phyloP scores from a whole-genome alignment of 1,140 invertebrate species.

The Cyclina sinensis region DNA sequence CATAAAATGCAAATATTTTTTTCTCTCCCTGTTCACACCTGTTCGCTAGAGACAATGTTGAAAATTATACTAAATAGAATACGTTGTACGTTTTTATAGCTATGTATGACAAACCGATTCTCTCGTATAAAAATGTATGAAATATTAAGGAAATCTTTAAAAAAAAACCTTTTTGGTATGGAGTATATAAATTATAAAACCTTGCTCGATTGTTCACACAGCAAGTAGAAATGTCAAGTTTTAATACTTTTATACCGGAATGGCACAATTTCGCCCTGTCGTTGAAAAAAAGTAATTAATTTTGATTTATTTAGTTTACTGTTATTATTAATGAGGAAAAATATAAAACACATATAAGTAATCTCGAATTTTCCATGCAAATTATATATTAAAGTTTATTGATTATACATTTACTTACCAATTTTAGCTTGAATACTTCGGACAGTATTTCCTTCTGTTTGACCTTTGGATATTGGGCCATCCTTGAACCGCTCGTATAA shows the following conservation, averaged over 20 bases:
- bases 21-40: conserved; percentile 18
- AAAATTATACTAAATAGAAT: not conserved
- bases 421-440: conserved; percentile 53
- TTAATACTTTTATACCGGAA: not conserved
- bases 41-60: conserved; percentile 8
- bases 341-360: too few relatives aligned
- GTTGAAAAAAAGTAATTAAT: not conserved
- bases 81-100: conserved; percentile 6
- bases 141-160: conserved; percentile 27
- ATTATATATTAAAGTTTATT: too few relatives aligned
- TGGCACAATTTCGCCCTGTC: not conserved
- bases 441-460: conserved; percentile 51
- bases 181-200: not conserved
- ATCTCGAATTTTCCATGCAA: too few relatives aligned
- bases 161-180: not conserved
- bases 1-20: not conserved
- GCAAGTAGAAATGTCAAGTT: not conserved
- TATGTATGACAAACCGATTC: conserved; percentile 11
- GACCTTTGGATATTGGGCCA: conserved; percentile 37
- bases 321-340: too few relatives aligned
- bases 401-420: conserved; percentile 16
- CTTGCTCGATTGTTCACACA: not conserved
- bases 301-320: too few relatives aligned
- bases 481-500: conserved; percentile 50
- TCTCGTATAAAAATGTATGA: not conserved